Evolutionary conservation across 2,797 vertebrate species (phyloP), one percentile per base, ranked within the genome.

Genomic region (Bradypodion pumilum): DNA sequence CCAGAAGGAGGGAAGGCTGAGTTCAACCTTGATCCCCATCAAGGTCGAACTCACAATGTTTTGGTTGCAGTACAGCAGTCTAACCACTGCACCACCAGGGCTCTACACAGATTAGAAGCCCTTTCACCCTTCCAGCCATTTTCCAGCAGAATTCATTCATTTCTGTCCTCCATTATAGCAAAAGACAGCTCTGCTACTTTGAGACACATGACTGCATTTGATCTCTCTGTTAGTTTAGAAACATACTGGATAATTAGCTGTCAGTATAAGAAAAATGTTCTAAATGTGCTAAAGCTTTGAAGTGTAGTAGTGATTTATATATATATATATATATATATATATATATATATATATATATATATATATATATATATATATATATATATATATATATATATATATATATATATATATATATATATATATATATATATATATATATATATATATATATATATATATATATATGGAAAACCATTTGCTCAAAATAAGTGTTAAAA

Each of bases 241-340:
- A 60, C 1, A 1, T 32, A 27, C n/a, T 46, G 12, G 42, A 63
- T 69, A 37, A 68, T 56, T 1, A 1, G 59, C 62, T 78, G 35
- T 65, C 27, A 32, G 62, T 69, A 80, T 40, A 0, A 0, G 0
- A 42, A 1, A 40, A 56, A 40, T 77, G 60, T 62, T 0, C 0
- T n/a, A 81, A 7, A 77, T 5, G 0, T 0, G 62, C 25, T 32
- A 44, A 56, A 46, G 59, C 10, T 52, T 40, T 74, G 65, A 76
- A 40, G 35, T 46, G 19, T 78, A 13, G 62, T 76, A 23, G 7
- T 49, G 16, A 79, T 77, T 89, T n/a, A n/a, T n/a, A n/a, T n/a
- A n/a, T n/a, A n/a, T n/a, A n/a, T n/a, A n/a, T 78, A 40, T 12
- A 37, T n/a, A 4, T 37, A 19, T 19, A 7, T 37, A 25, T 0